phyloP scores from a whole-genome alignment of 2,888 invertebrate genomes.

The Elysia crispata region DNA sequence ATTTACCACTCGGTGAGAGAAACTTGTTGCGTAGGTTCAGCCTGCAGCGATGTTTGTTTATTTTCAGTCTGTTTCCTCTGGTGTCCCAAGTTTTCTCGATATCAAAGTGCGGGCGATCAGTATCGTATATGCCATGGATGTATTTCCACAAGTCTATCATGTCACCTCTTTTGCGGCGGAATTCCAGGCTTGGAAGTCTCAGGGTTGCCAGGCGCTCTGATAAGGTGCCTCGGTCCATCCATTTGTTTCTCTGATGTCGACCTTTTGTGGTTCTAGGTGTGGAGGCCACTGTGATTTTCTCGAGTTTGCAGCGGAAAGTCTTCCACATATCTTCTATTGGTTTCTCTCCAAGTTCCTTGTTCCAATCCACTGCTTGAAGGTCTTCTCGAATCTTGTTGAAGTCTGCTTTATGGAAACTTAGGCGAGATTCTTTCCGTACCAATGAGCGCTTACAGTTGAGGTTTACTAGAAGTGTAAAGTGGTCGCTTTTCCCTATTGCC shows the following conservation, averaged over 20 bases:
- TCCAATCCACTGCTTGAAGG: slow-evolving; percentile 21
- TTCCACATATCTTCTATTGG: not conserved
- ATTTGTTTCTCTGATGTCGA: not conserved
- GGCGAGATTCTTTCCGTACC: not conserved
- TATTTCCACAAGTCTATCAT: no score
- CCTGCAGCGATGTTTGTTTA: no score
- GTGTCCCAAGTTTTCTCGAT: no score
- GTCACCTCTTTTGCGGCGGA: no score
- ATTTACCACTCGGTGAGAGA: no score
- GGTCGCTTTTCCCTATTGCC: slow-evolving; percentile 25
- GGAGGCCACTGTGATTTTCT: not conserved
- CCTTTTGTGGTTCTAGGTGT: not conserved
- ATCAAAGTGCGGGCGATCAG: no score
- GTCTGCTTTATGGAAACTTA: slow-evolving; percentile 2
- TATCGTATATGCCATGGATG: no score
- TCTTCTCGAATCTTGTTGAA: not conserved
- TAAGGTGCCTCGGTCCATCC: slow-evolving; percentile 23
- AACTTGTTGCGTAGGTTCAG: no score
- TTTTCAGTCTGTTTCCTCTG: no score
- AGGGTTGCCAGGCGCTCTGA: no score
- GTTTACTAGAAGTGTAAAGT: slow-evolving; percentile 14
- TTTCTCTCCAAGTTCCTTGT: not conserved
- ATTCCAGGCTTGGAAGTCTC: no score
- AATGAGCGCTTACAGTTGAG: slow-evolving; percentile 6
- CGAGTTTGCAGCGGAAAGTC: not conserved